These are phyloP conservation scores for Diceros bicornis DNA, from an alignment of 2,797 vertebrate species.

Conservation along the genomic window DNA sequence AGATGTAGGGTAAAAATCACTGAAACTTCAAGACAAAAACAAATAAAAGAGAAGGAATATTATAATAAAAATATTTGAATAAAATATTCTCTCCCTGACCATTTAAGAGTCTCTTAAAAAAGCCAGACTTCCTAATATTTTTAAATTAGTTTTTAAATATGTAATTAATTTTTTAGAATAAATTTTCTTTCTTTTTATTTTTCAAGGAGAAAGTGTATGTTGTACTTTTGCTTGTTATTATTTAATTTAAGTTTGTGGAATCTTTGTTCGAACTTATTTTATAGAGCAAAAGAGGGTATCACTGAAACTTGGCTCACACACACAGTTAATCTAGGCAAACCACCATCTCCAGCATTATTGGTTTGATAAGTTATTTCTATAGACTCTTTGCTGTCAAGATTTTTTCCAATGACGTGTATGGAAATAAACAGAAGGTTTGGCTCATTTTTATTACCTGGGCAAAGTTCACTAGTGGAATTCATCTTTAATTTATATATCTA, in stretches of 20 bases:
- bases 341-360: background rate
- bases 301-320: background rate
- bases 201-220: background rate
- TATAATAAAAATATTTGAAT: background rate
- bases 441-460: slow-evolving; percentile 32
- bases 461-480: background rate
- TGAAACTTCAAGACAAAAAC: background rate
- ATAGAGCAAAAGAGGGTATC: background rate
- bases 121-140: background rate
- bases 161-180: background rate
- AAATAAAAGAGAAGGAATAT: background rate
- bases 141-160: background rate
- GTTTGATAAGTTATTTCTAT: background rate
- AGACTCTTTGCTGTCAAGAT: background rate
- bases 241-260: slow-evolving; percentile 2
- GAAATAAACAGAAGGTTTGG: background rate
- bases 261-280: slow-evolving; percentile 31
- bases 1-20: background rate
- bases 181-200: slow-evolving; percentile 23
- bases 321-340: slow-evolving; percentile 2
- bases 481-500: background rate
- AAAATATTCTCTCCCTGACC: background rate
- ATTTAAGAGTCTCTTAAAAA: slow-evolving; percentile 28
- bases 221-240: background rate
- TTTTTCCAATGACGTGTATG: background rate